A percentile compares a stretch with the other conserved stretches of the same genome.
phyloP scores from a whole-genome alignment of 2,113 vertebrate species.

The Pogonocichla stellata region DNA sequence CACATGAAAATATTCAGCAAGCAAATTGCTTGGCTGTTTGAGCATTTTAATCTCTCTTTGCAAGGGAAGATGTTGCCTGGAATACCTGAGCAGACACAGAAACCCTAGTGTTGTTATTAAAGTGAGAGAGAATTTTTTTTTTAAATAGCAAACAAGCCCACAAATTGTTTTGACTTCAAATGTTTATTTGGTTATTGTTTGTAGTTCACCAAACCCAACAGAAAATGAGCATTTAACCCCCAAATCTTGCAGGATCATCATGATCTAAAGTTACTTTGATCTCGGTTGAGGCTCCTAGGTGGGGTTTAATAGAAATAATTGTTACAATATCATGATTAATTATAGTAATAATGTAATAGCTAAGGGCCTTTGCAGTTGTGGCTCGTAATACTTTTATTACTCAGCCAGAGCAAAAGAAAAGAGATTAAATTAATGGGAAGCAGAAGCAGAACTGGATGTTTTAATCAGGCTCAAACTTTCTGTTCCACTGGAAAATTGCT shows the following conservation, averaged over 20 bases:
- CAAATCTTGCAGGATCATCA: not conserved
- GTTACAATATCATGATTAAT: conserved; percentile 40
- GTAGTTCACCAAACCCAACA: not conserved
- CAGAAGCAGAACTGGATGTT: not conserved
- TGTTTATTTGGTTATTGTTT: not conserved
- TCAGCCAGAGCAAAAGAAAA: not conserved
- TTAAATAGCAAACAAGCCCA: not conserved
- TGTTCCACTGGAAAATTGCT: not conserved
- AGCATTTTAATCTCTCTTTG: conserved; percentile 28
- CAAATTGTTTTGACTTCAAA: not conserved
- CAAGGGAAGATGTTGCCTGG: not conserved
- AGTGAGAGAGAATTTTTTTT: not conserved
- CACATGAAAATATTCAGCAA: conserved; percentile 38
- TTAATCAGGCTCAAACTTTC: not conserved
- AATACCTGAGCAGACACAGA: not conserved
- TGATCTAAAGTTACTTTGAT: not conserved
- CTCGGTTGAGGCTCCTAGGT: not conserved
- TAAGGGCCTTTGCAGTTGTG: not conserved
- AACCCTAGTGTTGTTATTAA: not conserved
- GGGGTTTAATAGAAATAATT: conserved; percentile 4
- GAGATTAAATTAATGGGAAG: not conserved
- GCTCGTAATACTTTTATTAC: not conserved
- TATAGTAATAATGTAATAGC: not conserved
- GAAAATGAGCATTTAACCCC: not conserved
- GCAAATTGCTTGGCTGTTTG: conserved; percentile 16